Evolutionary conservation across 1,140 invertebrate genomes (phyloP).

Genomic region (Drosophila triauraria): DNA sequence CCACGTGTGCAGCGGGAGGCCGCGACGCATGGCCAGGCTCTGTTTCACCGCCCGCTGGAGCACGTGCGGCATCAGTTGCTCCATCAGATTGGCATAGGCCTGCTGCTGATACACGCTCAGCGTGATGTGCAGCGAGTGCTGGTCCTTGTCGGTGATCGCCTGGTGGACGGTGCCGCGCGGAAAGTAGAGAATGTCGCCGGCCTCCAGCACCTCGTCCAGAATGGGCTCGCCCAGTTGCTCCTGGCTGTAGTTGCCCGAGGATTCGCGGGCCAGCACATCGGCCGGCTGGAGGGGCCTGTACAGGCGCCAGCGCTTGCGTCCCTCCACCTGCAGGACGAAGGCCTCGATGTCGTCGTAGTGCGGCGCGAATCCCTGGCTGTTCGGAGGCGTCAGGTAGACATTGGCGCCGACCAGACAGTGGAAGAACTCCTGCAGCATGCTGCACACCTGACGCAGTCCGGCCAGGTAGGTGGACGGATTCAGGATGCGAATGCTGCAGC

Average conservation of each 20-base stretch:
- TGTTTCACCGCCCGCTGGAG: conserved; percentile 90
- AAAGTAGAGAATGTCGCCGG: conserved; percentile 97
- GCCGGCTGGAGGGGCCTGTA: conserved; percentile 89
- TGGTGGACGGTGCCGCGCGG: conserved; percentile 98
- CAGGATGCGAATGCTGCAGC: conserved; percentile 95
- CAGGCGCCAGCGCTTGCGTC: conserved; percentile 96
- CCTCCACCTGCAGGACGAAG: conserved; percentile 98
- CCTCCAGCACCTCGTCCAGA: conserved; percentile 90
- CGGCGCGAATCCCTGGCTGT: conserved; percentile 98
- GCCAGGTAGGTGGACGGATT: conserved; percentile 96
- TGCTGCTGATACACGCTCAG: conserved; percentile 96
- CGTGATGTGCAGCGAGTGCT: conserved; percentile 96
- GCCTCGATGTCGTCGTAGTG: conserved; percentile 99
- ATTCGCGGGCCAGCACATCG: conserved; percentile 91
- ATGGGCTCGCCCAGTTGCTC: conserved; percentile 93
- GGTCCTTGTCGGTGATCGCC: conserved; percentile 89
- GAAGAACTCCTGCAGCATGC: conserved; percentile 97
- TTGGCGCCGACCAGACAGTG: conserved; percentile 97
- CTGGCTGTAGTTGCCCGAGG: conserved; percentile 93
- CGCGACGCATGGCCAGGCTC: conserved; percentile 91
- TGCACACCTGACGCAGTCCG: conserved; percentile 87
- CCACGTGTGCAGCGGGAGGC: conserved; percentile 92
- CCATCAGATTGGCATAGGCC: conserved; percentile 94
- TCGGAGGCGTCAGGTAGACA: conserved; percentile 97
- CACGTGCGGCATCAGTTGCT: conserved; percentile 92